Evolutionary conservation across 2,113 vertebrate species (phyloP).

Genomic region (Tylochromis polylepis): DNA sequence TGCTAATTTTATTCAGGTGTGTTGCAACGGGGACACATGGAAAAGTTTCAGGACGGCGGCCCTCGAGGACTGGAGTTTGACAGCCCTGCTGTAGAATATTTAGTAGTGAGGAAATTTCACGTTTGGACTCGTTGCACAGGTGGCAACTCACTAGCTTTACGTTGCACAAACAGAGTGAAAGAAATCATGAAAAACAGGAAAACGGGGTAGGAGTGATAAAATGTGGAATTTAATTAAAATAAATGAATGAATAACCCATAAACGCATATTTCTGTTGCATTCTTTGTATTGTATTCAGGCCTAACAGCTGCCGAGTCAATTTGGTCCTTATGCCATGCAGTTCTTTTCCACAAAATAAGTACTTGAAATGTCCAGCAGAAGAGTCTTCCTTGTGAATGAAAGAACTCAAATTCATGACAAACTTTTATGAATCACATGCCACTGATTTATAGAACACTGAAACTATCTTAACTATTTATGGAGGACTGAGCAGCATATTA

Average conservation of each 20-base stretch:
- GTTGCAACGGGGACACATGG: no score
- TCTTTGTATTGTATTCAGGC: background rate
- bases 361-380: background rate
- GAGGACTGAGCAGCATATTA: background rate
- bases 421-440: background rate
- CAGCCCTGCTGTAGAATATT: background rate
- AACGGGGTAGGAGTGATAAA: background rate
- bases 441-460: background rate
- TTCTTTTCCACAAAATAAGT: background rate
- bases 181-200: background rate
- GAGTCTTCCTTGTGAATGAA: background rate
- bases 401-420: background rate
- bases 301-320: constrained; percentile 17
- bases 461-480: background rate
- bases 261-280: background rate
- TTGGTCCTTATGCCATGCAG: background rate
- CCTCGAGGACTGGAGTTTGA: no score
- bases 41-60: no score
- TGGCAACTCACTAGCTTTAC: background rate
- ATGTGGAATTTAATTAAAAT: background rate
- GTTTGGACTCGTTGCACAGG: background rate
- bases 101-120: background rate
- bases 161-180: fast-evolving
- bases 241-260: background rate
- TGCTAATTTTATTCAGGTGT: no score